Percentiles rank a stretch among this genome's conserved stretches.
phyloP scores from a whole-genome alignment of 37 sponge, comb jelly and placozoan genomes.

The Mnemiopsis leidyi region DNA sequence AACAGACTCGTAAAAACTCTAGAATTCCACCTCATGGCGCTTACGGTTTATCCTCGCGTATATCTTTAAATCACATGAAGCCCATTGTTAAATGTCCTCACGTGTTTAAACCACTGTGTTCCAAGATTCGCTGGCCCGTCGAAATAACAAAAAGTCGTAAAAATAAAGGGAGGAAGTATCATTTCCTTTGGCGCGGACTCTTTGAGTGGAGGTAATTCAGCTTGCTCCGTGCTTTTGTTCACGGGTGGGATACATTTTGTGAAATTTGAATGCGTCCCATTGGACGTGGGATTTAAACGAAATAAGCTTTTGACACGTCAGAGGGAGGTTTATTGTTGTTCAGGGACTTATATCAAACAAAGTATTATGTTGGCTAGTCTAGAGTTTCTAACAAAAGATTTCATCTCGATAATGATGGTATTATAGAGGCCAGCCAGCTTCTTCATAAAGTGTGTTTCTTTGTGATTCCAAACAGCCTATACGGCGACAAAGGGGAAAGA shows the following conservation, averaged over 20 bases:
- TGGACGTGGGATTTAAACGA: not conserved
- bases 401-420: too few species aligned
- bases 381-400: too few species aligned
- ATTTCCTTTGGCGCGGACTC: not conserved
- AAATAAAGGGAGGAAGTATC: not conserved
- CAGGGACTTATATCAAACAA: not conserved
- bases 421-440: too few species aligned
- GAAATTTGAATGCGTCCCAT: not conserved
- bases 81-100: not conserved
- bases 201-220: not conserved
- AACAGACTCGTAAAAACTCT: not conserved
- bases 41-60: not conserved
- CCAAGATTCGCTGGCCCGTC: not conserved
- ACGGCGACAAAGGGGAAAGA: not conserved
- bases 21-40: not conserved
- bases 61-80: not conserved
- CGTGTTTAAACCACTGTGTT: not conserved
- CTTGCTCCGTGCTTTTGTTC: not conserved
- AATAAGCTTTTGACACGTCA: not conserved
- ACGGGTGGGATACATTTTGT: not conserved
- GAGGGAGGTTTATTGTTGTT: not conserved
- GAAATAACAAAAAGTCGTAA: not conserved
- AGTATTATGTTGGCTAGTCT: not conserved
- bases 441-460: too few species aligned
- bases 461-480: not conserved